phyloP scores from a whole-genome alignment of 2,113 vertebrate species.

The Dolichallabes microphthalmus region DNA sequence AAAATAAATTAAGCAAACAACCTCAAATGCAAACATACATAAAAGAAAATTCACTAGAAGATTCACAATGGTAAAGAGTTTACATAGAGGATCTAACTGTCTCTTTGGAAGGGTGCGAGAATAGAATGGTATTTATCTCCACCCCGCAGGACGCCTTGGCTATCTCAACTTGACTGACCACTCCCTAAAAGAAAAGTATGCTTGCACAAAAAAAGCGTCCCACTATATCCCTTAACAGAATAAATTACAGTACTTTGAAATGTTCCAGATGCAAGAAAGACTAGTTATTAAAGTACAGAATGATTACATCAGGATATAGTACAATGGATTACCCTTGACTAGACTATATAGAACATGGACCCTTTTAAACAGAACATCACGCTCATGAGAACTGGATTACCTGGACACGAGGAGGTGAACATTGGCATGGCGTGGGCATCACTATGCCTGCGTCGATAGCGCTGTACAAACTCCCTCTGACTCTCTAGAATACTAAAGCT shows the following conservation, averaged over 20 bases:
- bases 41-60: neutral
- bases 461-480: conserved; percentile 88
- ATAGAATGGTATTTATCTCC: conserved; percentile 61
- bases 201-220: neutral
- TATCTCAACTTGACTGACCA: conserved; percentile 52
- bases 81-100: conserved; percentile 11
- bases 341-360: neutral
- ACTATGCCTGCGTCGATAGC: conserved; percentile 81
- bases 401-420: conserved; percentile 96
- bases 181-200: neutral
- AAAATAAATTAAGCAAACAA: too few species aligned
- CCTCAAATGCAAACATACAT: too few species aligned
- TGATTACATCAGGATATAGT: neutral
- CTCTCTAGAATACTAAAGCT: conserved; percentile 95
- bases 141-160: conserved; percentile 57
- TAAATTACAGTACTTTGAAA: neutral
- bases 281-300: neutral
- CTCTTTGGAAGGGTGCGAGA: conserved; percentile 62
- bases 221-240: neutral
- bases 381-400: conserved; percentile 66
- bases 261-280: neutral
- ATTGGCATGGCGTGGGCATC: conserved; percentile 85
- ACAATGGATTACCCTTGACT: neutral
- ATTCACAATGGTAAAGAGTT: neutral
- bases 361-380: neutral